phyloP scores from a whole-genome alignment of 2,797 vertebrate genomes.

The Sebastes minor region DNA sequence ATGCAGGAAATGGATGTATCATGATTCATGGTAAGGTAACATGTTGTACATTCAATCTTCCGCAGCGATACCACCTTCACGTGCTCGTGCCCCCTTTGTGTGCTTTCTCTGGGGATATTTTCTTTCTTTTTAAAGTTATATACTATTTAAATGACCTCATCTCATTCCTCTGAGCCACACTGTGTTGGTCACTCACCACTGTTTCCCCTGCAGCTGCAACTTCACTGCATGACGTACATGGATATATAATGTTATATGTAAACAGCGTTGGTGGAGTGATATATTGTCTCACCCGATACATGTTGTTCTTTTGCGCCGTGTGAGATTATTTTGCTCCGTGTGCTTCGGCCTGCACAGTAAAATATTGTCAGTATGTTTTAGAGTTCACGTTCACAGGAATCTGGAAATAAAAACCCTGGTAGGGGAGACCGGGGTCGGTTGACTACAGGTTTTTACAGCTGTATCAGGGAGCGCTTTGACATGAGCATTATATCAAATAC shows the following conservation, averaged over 20 bases:
- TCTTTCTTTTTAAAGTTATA: not conserved
- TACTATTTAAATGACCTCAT: conserved; percentile 52
- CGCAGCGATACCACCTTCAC: conserved; percentile 36
- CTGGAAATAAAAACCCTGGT: conserved; percentile 24
- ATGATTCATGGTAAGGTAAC: conserved; percentile 59
- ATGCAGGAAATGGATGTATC: conserved; percentile 67
- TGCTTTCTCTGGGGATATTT: not conserved
- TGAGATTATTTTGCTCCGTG: conserved; percentile 4
- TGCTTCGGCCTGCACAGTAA: not conserved
- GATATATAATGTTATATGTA: conserved; percentile 30
- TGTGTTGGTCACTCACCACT: conserved; percentile 30
- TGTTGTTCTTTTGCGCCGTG: conserved; percentile 21
- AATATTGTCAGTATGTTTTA: conserved; percentile 17
- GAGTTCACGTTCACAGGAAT: not conserved
- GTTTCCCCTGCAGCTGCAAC: conserved; percentile 51
- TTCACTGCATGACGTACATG: conserved; percentile 8
- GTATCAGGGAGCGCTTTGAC: not conserved
- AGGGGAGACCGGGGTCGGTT: not conserved
- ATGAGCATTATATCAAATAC: conserved; percentile 2
- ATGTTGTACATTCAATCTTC: conserved; percentile 46
- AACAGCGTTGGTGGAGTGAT: conserved; percentile 32
- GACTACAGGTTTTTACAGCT: conserved; percentile 22
- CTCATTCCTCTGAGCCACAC: conserved; percentile 8
- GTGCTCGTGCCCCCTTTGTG: conserved; percentile 19
- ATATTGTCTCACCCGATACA: not conserved